Base-by-base conservation (phyloP, 2,113 vertebrate genomes). In the Planiliza haematocheilus region DNA sequence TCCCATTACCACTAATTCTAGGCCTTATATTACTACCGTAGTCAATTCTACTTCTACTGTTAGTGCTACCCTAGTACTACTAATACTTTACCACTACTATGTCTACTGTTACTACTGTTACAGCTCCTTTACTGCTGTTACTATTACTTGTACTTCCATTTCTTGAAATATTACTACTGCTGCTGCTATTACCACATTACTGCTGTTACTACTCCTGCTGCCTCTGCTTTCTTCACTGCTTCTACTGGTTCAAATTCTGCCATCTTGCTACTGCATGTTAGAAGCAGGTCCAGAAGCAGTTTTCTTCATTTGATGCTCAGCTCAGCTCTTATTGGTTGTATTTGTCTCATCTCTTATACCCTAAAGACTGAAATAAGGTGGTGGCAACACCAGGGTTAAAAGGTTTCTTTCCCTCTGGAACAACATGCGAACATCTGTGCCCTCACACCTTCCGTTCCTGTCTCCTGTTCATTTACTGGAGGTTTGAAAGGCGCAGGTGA, bases 401-500 rank as follows among this genome's bases (percentile, higher is more conserved):
- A 13, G 24, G 50, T 61, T 52, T 42, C n/a, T n/a, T 14, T 30
- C 8, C 10, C 41, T 37, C 41, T 7, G 30, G 38, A 13, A 4
- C 13, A 46, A 7, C 64, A 55, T 18, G 10, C 48, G 12, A 8
- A 55, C 75, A 24, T 43, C 65, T 21, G 37, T 17, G 13, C 13
- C 2, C 75, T 21, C 12, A 17, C 48, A 13, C 60, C 2, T 12
- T 71, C 18, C 11, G 8, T 43, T 10, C 36, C 6, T 34, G 12
- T 36, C 10, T 42, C 7, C 36, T 20, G 55, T 20, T 21, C n/a
- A 39, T 43, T 43, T n/a, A 1, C 51, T 11, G 17, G 17, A 34
- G 12, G 36, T 56, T 56, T 14, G 21, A 6, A 45, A 34, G 39
- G 13, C 67, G 20, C 46, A 73, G 77, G 78, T 67, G 56, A 67